Evolutionary conservation across 2,888 invertebrate species (phyloP).

Genomic region (Hipparchia semele): DNA sequence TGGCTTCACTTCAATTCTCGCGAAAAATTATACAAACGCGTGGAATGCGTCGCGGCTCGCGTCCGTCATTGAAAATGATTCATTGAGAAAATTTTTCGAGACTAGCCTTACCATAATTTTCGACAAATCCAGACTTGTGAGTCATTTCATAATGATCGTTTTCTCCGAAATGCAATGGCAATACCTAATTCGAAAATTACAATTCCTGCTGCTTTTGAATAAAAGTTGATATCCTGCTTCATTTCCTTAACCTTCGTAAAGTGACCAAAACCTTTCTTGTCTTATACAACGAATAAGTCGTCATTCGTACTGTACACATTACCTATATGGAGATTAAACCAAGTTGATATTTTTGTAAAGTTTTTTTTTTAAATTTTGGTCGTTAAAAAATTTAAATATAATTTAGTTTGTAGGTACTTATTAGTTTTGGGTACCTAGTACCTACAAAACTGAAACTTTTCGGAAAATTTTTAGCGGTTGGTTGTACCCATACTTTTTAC

Average conservation of each 20-base stretch:
- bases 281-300: no score
- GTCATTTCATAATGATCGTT: slow-evolving; percentile 4
- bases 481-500: no score
- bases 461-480: no score
- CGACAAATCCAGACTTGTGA: neutral
- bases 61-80: slow-evolving; percentile 14
- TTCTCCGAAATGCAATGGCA: slow-evolving; percentile 1
- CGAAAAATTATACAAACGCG: slow-evolving; percentile 13
- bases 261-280: neutral
- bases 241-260: neutral
- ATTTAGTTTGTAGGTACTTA: no score
- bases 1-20: slow-evolving; percentile 14
- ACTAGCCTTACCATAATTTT: slow-evolving; percentile 7
- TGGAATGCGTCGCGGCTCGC: slow-evolving; percentile 1
- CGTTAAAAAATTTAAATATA: no score
- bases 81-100: slow-evolving; percentile 12
- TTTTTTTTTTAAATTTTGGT: no score
- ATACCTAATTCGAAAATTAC: slow-evolving; percentile 5
- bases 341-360: no score
- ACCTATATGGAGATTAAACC: no score
- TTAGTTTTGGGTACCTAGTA: neutral
- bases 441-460: no score
- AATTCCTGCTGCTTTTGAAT: neutral
- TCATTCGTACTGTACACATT: no score
- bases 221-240: neutral